phyloP scores from a whole-genome alignment of 2,888 invertebrate genomes.

The Pterostichus madidus region DNA sequence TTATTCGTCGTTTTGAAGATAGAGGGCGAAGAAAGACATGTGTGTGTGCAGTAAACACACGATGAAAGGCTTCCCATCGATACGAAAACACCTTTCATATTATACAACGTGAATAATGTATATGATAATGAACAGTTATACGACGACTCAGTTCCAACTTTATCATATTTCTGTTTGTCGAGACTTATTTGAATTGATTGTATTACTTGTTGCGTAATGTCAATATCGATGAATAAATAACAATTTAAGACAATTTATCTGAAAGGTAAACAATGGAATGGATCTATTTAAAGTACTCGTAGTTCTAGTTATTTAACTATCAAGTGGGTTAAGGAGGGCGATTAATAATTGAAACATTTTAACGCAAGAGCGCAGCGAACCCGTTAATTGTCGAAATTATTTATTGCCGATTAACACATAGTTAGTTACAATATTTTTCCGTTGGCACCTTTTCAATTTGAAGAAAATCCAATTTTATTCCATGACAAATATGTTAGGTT shows the following conservation, averaged over 20 bases:
- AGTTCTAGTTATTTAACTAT: too few relatives aligned
- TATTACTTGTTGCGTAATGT: constrained; percentile 53
- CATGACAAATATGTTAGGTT: too few relatives aligned
- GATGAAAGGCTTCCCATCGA: constrained; percentile 40
- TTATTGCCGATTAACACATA: too few relatives aligned
- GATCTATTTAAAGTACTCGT: background rate
- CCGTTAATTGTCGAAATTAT: too few relatives aligned
- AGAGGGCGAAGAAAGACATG: background rate
- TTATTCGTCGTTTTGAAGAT: background rate
- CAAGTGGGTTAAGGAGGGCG: too few relatives aligned
- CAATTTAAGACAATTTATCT: constrained; percentile 4
- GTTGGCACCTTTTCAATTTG: too few relatives aligned
- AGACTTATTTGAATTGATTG: background rate
- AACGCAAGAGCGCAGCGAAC: too few relatives aligned
- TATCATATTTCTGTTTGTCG: constrained; percentile 4
- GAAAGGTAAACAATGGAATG: background rate
- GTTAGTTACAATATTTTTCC: too few relatives aligned
- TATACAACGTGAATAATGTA: constrained; percentile 52
- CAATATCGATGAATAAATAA: constrained; percentile 50
- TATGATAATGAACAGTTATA: constrained; percentile 21
- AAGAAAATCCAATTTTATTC: too few relatives aligned
- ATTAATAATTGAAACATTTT: too few relatives aligned
- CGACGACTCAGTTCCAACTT: background rate
- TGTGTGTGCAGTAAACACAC: background rate
- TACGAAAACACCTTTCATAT: constrained; percentile 50